A percentile compares a stretch with the other conserved stretches of the same genome.
These are phyloP conservation scores for Drosophila mojavensis DNA, from an alignment of 1,140 invertebrate species.

Conservation along the genomic window DNA sequence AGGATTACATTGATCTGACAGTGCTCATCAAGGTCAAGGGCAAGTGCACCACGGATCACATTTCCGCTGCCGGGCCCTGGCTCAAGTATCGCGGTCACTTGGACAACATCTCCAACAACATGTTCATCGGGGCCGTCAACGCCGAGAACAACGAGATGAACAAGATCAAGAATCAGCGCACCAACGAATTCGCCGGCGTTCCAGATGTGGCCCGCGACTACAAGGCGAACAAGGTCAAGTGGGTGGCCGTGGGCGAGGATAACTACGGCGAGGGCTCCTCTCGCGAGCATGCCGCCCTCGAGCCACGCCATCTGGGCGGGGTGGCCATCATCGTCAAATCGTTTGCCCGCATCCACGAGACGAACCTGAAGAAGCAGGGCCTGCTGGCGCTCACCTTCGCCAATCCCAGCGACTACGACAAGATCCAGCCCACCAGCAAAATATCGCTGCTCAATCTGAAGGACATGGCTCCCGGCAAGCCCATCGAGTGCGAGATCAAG, in stretches of 20 bases:
- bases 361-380: slow-evolving; percentile 99
- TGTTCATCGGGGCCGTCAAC: slow-evolving; percentile 99
- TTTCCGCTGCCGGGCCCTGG: slow-evolving; percentile 99
- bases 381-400: slow-evolving; percentile 98
- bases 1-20: slow-evolving; percentile 95
- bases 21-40: slow-evolving; percentile 99
- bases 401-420: slow-evolving; percentile 98
- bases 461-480: slow-evolving; percentile 95
- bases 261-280: slow-evolving; percentile 98
- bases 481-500: slow-evolving; percentile 95
- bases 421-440: slow-evolving; percentile 96
- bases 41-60: slow-evolving; percentile 99
- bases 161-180: slow-evolving; percentile 96
- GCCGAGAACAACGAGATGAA: slow-evolving; percentile 98
- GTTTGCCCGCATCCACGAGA: slow-evolving; percentile 99
- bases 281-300: slow-evolving; percentile 98
- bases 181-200: slow-evolving; percentile 93
- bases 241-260: slow-evolving; percentile 98
- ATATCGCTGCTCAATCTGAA: slow-evolving; percentile 95
- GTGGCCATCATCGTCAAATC: slow-evolving; percentile 99
- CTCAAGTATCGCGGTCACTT: slow-evolving; percentile 99
- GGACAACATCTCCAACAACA: slow-evolving; percentile 99
- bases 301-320: slow-evolving; percentile 96
- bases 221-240: slow-evolving; percentile 94
- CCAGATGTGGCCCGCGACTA: slow-evolving; percentile 97